phyloP scores from a whole-genome alignment of 2,113 vertebrate genomes.

The Centrocercus urophasianus region DNA sequence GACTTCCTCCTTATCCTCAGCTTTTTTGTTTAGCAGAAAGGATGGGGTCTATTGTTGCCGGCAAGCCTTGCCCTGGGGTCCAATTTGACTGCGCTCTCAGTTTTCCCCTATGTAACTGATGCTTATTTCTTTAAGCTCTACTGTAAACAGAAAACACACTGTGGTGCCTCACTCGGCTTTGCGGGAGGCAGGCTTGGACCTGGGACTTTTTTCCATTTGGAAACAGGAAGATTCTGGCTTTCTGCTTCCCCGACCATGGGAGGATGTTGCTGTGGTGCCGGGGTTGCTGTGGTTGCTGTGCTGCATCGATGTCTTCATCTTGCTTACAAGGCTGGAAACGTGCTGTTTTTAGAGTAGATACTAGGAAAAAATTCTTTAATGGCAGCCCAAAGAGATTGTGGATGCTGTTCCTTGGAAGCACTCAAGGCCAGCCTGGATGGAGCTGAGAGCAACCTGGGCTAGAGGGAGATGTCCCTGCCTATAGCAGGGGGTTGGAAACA shows the following conservation, averaged over 20 bases:
- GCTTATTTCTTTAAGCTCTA: constrained; percentile 64
- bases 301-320: neutral
- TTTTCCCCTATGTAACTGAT: constrained; percentile 67
- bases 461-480: too few relatives aligned
- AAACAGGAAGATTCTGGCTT: neutral
- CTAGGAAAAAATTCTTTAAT: too few relatives aligned
- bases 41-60: constrained; percentile 42
- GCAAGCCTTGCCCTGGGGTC: constrained; percentile 63
- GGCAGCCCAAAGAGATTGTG: too few relatives aligned
- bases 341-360: too few relatives aligned
- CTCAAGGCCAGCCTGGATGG: too few relatives aligned
- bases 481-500: too few relatives aligned
- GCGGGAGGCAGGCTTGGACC: constrained; percentile 39
- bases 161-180: neutral
- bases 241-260: neutral
- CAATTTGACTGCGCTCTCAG: constrained; percentile 45
- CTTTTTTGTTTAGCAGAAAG: constrained; percentile 45
- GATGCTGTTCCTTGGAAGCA: too few relatives aligned
- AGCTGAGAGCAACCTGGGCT: too few relatives aligned
- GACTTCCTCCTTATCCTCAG: constrained; percentile 35
- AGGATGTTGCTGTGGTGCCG: neutral
- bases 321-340: neutral
- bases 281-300: neutral
- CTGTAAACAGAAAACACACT: constrained; percentile 54
- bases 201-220: neutral